phyloP scores from a whole-genome alignment of 2,888 invertebrate genomes.

The Halocaridina rubra region DNA sequence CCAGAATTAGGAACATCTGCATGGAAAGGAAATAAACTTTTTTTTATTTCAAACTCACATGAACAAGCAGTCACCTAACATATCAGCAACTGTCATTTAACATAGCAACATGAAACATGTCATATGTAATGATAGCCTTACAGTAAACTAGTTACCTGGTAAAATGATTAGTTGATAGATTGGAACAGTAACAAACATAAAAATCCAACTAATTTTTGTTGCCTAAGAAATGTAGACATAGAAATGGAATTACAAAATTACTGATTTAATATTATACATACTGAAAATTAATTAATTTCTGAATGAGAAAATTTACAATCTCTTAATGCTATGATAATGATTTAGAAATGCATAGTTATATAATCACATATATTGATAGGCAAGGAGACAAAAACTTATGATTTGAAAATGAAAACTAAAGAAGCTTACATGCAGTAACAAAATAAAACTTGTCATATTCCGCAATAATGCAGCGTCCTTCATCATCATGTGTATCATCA shows the following conservation, averaged over 20 bases:
- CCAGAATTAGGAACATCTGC: conserved; percentile 95
- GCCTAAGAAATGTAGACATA: no score
- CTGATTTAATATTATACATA: no score
- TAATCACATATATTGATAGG: no score
- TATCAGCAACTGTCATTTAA: no score
- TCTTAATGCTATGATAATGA: no score
- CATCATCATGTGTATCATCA: conserved; percentile 76
- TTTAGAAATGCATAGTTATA: no score
- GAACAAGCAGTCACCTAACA: neutral
- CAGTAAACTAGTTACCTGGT: neutral
- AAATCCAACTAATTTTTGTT: no score
- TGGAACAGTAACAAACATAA: neutral
- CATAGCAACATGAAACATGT: neutral
- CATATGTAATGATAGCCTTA: neutral
- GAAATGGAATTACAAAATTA: no score
- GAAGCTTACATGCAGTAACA: conserved; percentile 83
- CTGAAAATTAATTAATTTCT: no score
- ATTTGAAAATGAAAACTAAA: no score
- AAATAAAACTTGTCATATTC: conserved; percentile 93
- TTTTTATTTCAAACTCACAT: neutral
- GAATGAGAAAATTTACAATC: no score
- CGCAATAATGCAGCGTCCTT: conserved; percentile 86
- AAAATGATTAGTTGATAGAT: neutral
- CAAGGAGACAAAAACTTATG: no score
- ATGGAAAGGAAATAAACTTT: conserved; percentile 47